Evolutionary conservation across 2,797 vertebrate species (phyloP).

Genomic region (Allobates femoralis): DNA sequence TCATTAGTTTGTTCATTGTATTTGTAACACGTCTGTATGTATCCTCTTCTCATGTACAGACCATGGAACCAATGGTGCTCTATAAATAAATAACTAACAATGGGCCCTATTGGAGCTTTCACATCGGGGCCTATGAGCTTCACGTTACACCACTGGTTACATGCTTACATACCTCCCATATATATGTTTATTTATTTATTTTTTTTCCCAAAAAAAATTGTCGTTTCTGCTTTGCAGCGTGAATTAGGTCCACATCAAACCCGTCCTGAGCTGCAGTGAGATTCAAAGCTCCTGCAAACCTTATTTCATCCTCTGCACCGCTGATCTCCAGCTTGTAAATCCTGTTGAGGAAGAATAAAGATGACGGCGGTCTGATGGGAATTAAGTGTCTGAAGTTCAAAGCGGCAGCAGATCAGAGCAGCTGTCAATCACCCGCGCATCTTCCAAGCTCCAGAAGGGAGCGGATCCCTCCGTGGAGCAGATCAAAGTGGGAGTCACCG

Average conservation of each 20-base stretch:
- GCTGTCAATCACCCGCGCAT: conserved; percentile 85
- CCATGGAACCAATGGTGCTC: too few relatives aligned
- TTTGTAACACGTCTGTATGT: too few relatives aligned
- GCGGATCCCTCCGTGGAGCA: conserved; percentile 75
- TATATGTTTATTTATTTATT: not conserved
- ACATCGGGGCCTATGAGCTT: too few relatives aligned
- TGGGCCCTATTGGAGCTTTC: too few relatives aligned
- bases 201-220: not conserved
- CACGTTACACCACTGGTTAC: too few relatives aligned
- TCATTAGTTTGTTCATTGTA: too few relatives aligned
- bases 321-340: conserved; percentile 87
- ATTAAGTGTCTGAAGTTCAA: conserved; percentile 94
- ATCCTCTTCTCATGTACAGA: too few relatives aligned
- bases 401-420: conserved; percentile 89
- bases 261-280: conserved; percentile 76
- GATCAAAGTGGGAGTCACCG: conserved; percentile 85
- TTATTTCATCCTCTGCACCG: conserved; percentile 87
- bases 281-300: conserved; percentile 92
- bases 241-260: conserved; percentile 76
- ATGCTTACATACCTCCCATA: too few relatives aligned
- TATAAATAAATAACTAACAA: too few relatives aligned
- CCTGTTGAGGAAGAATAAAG: conserved; percentile 89
- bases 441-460: conserved; percentile 76
- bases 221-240: conserved; percentile 73
- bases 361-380: conserved; percentile 91